phyloP scores from a whole-genome alignment of 2,888 invertebrate species.

The Agrenia bidenticulata region DNA sequence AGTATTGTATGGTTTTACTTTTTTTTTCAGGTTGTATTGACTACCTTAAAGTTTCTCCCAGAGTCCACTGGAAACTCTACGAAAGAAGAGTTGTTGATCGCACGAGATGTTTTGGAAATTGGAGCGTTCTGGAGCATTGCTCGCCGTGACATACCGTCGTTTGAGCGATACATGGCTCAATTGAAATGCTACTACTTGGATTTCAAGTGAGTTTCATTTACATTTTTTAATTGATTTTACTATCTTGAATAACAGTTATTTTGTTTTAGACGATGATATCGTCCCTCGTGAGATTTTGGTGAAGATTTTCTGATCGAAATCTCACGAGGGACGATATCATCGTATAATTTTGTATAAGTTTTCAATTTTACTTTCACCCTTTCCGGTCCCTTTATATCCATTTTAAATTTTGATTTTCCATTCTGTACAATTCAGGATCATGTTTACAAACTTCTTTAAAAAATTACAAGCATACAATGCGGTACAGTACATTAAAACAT shows the following conservation, averaged over 20 bases:
- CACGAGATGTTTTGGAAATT: slow-evolving; percentile 86
- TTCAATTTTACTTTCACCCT: too few species aligned
- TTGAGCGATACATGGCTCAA: slow-evolving; percentile 96
- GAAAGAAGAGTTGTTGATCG: slow-evolving; percentile 52
- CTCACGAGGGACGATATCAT: too few species aligned
- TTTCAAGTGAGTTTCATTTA: slow-evolving; percentile 66
- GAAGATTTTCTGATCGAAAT: too few species aligned
- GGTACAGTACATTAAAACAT: background rate
- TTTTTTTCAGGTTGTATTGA: slow-evolving; percentile 51
- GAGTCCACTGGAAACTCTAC: slow-evolving; percentile 46
- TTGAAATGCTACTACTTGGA: slow-evolving; percentile 97
- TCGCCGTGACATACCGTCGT: slow-evolving; percentile 87
- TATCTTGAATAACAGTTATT: background rate
- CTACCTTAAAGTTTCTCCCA: slow-evolving; percentile 48
- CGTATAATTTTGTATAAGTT: too few species aligned
- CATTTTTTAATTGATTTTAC: background rate
- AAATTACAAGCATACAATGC: too few species aligned
- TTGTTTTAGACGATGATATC: too few species aligned
- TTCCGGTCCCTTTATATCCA: too few species aligned
- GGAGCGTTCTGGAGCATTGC: slow-evolving; percentile 90
- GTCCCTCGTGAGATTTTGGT: too few species aligned
- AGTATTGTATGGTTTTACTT: too few species aligned
- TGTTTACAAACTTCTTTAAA: too few species aligned
- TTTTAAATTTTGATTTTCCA: too few species aligned
- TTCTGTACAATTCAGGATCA: too few species aligned